These are phyloP conservation scores for Sclerurus mexicanus DNA, from an alignment of 2,113 vertebrate genomes.

Conservation along the genomic window DNA sequence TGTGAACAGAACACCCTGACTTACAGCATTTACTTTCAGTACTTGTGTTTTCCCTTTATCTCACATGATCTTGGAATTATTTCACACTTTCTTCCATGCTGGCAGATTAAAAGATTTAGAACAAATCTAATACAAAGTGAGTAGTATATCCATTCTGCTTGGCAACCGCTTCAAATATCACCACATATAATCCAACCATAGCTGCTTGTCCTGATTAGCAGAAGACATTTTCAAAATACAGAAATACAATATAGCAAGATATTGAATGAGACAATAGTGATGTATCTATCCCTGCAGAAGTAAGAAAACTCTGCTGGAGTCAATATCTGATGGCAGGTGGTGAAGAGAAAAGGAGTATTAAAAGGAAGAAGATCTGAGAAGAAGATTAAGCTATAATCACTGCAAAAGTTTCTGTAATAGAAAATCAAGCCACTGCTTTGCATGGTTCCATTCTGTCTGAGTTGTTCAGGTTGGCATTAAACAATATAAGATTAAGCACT, in stretches of 20 bases:
- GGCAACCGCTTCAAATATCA: background rate
- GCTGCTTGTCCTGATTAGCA: slow-evolving; percentile 1
- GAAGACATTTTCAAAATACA: background rate
- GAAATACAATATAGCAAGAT: background rate
- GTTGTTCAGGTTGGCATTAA: slow-evolving; percentile 63
- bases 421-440: slow-evolving; percentile 50
- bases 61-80: background rate
- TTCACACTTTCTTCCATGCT: background rate
- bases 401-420: slow-evolving; percentile 47
- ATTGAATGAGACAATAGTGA: background rate
- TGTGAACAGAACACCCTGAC: background rate
- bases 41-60: background rate
- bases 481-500: slow-evolving; percentile 78
- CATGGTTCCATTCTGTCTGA: slow-evolving; percentile 59
- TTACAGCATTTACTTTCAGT: background rate
- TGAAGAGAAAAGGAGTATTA: background rate
- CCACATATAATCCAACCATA: background rate
- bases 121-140: background rate
- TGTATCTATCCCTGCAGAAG: background rate
- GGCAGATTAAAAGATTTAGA: background rate
- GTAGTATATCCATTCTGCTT: background rate
- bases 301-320: slow-evolving; percentile 7
- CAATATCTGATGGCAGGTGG: slow-evolving; percentile 5
- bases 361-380: slow-evolving; percentile 14
- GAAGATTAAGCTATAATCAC: slow-evolving; percentile 67